Evolutionary conservation across 2,797 vertebrate genomes (phyloP), one percentile per base, ranked within the genome.

Genomic region (Vireo griseus): DNA sequence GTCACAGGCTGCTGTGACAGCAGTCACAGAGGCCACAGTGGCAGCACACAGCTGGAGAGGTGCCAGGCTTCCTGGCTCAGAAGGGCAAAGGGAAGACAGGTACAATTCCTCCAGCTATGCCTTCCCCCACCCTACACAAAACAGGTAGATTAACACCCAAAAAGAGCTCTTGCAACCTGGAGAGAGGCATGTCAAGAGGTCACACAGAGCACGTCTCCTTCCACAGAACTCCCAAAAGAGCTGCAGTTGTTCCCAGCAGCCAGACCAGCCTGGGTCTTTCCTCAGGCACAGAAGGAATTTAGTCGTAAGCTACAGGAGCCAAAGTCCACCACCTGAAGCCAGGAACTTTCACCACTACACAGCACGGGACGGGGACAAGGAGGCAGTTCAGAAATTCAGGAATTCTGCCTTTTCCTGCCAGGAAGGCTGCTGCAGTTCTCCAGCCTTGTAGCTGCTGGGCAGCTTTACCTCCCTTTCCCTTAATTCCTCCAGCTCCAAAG

Each of bases 281-380:
- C 86, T 40, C 54, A 65, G 75, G 54, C 62, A 40, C 35, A 71
- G 78, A 55, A 92, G 73, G 50, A 92, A 58, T 75, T 92, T 65
- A 86, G 44, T 67, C 48, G 72, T 39, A 42, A 90, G 47, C 79
- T 58, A 13, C 57, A 58, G 40, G 33, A 92, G 76, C 39, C 91
- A 89, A 96, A 95, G 91, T 94, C 86, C 91, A 92, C 19, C 62
- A 39, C 55, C 61, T 58, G 81, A 57, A 92, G 78, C 9, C 14
- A 51, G 63, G 29, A 81, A 80, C 69, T 54, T 87, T 73, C 57
- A 63, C 57, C 1, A 0, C 73, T 35, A 13, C 50, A 8, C 51
- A 73, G 76, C 39, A 33, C 0, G 0, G 57, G 88, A 82, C 0
- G 1, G 47, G 39, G 68, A 50, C 29, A 39, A 78, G 69, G 77